A percentile compares a stretch with the other conserved stretches of the same genome.
phyloP scores from a whole-genome alignment of 2,113 vertebrate genomes.

The Menura novaehollandiae region DNA sequence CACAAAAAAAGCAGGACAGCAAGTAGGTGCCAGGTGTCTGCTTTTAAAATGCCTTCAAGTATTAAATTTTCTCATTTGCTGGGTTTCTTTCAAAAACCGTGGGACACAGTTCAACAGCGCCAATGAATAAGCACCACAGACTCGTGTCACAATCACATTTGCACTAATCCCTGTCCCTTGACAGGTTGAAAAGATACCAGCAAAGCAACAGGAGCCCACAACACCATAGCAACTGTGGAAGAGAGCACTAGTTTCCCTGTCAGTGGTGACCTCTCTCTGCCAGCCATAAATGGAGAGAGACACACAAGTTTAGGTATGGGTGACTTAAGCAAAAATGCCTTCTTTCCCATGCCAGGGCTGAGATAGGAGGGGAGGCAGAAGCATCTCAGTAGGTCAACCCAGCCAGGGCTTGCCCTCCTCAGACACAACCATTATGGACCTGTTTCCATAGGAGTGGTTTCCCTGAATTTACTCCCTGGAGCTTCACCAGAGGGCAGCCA shows the following conservation, averaged over 20 bases:
- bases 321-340: neutral
- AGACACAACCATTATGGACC: neutral
- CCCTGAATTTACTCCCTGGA: neutral
- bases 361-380: neutral
- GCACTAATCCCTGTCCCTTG: neutral
- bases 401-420: neutral
- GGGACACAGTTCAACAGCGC: neutral
- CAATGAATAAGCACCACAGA: neutral
- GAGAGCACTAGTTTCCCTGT: neutral
- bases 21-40: neutral
- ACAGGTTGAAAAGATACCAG: neutral
- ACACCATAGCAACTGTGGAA: neutral
- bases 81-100: neutral
- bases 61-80: neutral
- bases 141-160: neutral
- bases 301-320: neutral
- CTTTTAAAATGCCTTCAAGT: neutral
- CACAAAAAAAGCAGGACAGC: neutral
- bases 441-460: neutral
- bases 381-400: neutral
- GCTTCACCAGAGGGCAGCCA: neutral
- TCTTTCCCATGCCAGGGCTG: neutral
- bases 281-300: neutral
- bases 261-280: neutral
- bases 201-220: neutral